Percentiles rank a stretch among this genome's conserved stretches.
phyloP scores from a whole-genome alignment of 2,113 vertebrate species.

The Tachysurus fulvidraco region DNA sequence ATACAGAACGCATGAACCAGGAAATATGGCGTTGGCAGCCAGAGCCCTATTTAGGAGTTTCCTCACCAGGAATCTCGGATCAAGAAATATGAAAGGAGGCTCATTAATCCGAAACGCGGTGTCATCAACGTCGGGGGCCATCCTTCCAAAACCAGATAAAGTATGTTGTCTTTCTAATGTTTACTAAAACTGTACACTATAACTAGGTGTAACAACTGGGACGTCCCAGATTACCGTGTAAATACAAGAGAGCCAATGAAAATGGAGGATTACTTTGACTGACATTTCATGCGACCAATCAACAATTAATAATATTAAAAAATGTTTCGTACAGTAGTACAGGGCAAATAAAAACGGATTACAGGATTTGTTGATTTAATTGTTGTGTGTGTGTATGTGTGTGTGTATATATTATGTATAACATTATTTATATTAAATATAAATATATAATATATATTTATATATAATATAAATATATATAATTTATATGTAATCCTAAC shows the following conservation, averaged over 20 bases:
- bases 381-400: too few relatives aligned
- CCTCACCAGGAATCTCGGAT: background rate
- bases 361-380: background rate
- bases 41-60: constrained; percentile 8
- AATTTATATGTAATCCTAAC: too few relatives aligned
- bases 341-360: background rate
- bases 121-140: constrained; percentile 30
- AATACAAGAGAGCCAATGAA: constrained; percentile 30
- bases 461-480: background rate
- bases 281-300: constrained; percentile 3
- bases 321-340: background rate
- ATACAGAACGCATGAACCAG: background rate
- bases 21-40: constrained; percentile 40
- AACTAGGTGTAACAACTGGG: background rate
- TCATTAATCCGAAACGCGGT: constrained; percentile 32
- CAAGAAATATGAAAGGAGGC: background rate
- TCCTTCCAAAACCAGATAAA: constrained; percentile 49
- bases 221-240: background rate
- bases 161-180: constrained; percentile 25
- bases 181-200: background rate
- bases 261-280: background rate
- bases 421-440: too few relatives aligned
- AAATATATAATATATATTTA: background rate
- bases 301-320: background rate
- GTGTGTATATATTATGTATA: too few relatives aligned